A percentile compares a stretch with the other conserved stretches of the same genome.
Evolutionary conservation across 2,888 invertebrate species (phyloP).

Genomic region (Eupithecia inturbata): DNA sequence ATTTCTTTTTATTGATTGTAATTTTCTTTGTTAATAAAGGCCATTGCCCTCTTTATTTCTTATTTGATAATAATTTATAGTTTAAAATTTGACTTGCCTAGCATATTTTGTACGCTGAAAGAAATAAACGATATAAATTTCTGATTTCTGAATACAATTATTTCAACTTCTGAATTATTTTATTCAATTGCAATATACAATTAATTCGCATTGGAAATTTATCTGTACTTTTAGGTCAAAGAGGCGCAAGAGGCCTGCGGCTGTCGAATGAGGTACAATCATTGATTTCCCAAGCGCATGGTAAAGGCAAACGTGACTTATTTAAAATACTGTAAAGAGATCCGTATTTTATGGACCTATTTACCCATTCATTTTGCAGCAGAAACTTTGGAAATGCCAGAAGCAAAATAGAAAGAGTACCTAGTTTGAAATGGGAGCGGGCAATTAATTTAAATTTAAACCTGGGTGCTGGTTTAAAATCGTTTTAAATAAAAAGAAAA

Average conservation of each 20-base stretch:
- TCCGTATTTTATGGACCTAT: constrained; percentile 8
- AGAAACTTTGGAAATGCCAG: neutral
- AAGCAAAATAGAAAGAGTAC: constrained; percentile 7
- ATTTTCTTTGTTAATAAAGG: too few relatives aligned
- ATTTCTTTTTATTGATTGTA: too few relatives aligned
- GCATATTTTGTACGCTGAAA: too few relatives aligned
- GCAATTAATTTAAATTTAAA: constrained; percentile 12
- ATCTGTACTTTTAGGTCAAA: constrained; percentile 10
- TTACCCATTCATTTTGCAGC: neutral
- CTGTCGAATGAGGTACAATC: constrained; percentile 52
- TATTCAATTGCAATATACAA: neutral
- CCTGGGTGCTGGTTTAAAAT: constrained; percentile 2
- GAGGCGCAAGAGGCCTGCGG: constrained; percentile 25
- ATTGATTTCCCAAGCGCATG: constrained; percentile 78
- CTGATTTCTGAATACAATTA: too few relatives aligned
- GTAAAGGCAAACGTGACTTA: constrained; percentile 69
- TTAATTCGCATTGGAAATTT: constrained; percentile 3
- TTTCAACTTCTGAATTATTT: neutral
- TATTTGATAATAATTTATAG: too few relatives aligned
- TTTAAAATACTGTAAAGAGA: constrained; percentile 59
- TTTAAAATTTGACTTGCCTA: too few relatives aligned
- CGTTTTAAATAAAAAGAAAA: constrained; percentile 8
- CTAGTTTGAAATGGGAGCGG: constrained; percentile 5
- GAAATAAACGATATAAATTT: too few relatives aligned
- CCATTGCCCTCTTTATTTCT: too few relatives aligned